Conservation (phyloP, 2,113 vertebrate genomes). For the Prolemur simus region DNA sequence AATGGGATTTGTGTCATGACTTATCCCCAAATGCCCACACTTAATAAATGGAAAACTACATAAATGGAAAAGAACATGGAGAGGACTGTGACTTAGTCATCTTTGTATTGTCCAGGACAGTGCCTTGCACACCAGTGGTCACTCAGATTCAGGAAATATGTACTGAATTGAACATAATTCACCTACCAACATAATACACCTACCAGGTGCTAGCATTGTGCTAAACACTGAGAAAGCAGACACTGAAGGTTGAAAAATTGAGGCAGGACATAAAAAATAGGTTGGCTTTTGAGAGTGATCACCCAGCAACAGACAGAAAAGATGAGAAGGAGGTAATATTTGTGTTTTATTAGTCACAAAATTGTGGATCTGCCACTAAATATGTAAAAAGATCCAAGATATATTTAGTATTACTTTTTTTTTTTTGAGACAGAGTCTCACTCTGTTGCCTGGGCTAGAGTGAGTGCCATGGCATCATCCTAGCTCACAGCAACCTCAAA, state of each 20-base stretch:
- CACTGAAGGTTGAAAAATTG: background rate
- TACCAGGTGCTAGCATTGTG: background rate
- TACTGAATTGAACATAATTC: background rate
- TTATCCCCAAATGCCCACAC: background rate
- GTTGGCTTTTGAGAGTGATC: background rate
- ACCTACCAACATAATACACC: background rate
- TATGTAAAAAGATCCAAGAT: background rate
- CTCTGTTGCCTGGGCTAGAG: too few relatives aligned
- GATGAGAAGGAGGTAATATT: background rate
- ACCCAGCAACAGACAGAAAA: background rate
- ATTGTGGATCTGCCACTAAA: background rate
- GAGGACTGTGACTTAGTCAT: background rate
- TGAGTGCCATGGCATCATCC: too few relatives aligned
- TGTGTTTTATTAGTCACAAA: background rate
- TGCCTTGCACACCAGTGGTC: background rate
- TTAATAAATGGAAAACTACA: background rate
- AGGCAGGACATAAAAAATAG: background rate
- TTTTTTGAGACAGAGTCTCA: too few relatives aligned
- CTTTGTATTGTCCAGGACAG: fast-evolving
- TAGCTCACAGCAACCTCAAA: too few relatives aligned
- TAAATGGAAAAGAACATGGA: background rate
- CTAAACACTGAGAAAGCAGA: background rate
- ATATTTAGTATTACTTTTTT: background rate
- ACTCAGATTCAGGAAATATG: background rate
- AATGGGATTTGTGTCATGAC: background rate